A percentile compares a stretch with the other conserved stretches of the same genome.
These are phyloP conservation scores for Eciton burchellii DNA, from an alignment of 1,140 invertebrate genomes.

Conservation along the genomic window DNA sequence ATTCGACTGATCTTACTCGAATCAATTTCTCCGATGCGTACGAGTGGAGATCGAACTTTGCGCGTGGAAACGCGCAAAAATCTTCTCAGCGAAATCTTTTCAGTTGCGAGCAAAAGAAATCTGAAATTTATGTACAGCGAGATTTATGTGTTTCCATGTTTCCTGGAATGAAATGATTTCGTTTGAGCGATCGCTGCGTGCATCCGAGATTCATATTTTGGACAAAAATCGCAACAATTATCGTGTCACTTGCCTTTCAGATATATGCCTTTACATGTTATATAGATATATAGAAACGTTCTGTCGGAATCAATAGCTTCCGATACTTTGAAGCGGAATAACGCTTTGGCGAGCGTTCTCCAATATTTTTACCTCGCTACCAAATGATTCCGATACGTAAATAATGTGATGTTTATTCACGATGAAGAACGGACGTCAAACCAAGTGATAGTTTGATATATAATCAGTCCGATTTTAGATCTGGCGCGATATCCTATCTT, in stretches of 20 bases:
- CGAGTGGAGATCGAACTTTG: conserved; percentile 2
- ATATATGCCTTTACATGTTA: neutral
- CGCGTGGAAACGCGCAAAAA: conserved; percentile 19
- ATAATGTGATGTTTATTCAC: neutral
- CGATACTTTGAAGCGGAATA: neutral
- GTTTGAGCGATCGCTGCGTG: neutral
- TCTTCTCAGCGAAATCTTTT: conserved; percentile 26
- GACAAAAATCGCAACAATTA: conserved; percentile 35
- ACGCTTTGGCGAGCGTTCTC: neutral
- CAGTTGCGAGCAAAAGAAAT: neutral
- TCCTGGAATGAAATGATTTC: conserved; percentile 17
- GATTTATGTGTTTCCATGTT: conserved; percentile 26
- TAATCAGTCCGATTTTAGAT: too few relatives aligned
- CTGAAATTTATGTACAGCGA: neutral
- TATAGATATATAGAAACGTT: neutral
- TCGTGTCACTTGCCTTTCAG: neutral
- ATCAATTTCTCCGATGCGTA: conserved; percentile 6
- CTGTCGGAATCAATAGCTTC: neutral
- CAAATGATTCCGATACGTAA: neutral
- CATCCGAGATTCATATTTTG: neutral
- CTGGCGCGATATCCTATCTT: too few relatives aligned
- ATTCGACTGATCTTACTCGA: conserved; percentile 29
- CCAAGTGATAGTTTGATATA: neutral
- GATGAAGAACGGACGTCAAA: neutral
- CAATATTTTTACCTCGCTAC: neutral